These are phyloP conservation scores for Anneissia japonica DNA, from an alignment of 35 echinoderm and acorn worm genomes.

Conservation along the genomic window DNA sequence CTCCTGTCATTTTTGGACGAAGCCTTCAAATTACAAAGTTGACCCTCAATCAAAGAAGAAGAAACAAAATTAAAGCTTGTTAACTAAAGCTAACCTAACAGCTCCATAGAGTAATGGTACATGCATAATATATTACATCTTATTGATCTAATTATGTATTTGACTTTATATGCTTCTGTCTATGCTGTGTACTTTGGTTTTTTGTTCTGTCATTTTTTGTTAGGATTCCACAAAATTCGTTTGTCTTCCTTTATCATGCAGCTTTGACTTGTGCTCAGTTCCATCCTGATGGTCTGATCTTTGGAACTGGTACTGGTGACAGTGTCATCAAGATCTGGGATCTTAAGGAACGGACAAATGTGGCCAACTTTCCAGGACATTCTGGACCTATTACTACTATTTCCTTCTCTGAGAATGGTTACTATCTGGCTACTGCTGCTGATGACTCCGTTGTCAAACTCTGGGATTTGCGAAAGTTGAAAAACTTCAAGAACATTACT, in stretches of 20 bases:
- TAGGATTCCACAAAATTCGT: too few relatives aligned
- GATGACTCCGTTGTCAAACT: slow-evolving; percentile 93
- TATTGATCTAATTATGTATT: too few relatives aligned
- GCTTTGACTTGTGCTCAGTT: slow-evolving; percentile 95
- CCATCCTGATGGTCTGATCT: slow-evolving; percentile 98
- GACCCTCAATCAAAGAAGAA: too few relatives aligned
- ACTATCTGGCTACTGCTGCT: slow-evolving; percentile 93
- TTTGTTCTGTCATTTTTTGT: too few relatives aligned
- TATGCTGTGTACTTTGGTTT: too few relatives aligned
- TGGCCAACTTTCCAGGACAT: slow-evolving; percentile 95
- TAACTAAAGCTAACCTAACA: too few relatives aligned
- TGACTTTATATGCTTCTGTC: too few relatives aligned
- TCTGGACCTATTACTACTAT: slow-evolving; percentile 93
- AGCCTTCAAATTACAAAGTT: too few relatives aligned
- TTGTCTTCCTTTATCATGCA: slow-evolving; percentile 12
- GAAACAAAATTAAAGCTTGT: too few relatives aligned
- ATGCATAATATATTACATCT: too few relatives aligned
- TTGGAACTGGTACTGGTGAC: slow-evolving; percentile 88
- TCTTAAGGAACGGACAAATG: slow-evolving; percentile 90
- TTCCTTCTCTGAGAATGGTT: slow-evolving; percentile 95
- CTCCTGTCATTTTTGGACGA: too few relatives aligned
- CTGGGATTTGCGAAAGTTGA: slow-evolving; percentile 95
- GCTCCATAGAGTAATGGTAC: too few relatives aligned
- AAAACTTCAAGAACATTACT: slow-evolving; percentile 97
- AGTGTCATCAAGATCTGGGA: slow-evolving; percentile 99